Percentiles rank a stretch among this genome's conserved stretches.
phyloP scores from a whole-genome alignment of 2,888 invertebrate species.

The Leptinotarsa juncta region DNA sequence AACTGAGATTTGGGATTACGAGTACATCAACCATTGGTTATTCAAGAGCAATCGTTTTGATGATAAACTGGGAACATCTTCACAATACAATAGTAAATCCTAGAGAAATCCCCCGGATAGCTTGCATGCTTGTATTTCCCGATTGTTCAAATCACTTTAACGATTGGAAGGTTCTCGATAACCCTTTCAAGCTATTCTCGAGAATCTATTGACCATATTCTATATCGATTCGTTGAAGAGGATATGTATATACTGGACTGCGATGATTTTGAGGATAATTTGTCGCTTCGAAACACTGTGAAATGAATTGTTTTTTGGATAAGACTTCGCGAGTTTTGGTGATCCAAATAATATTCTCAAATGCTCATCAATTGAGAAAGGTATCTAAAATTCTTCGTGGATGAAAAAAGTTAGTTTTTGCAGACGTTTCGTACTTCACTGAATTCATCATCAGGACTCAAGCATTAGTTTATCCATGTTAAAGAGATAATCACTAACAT shows the following conservation, averaged over 20 bases:
- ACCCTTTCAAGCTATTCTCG: conserved; percentile 33
- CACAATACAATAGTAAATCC: conserved; percentile 20
- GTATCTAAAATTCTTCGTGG: no score
- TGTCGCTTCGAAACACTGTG: no score
- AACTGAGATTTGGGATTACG: conserved; percentile 6
- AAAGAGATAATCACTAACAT: no score
- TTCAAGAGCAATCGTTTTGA: neutral
- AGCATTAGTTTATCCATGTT: no score
- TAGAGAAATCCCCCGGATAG: neutral
- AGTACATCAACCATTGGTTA: neutral
- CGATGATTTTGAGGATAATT: neutral
- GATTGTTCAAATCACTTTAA: conserved; percentile 31
- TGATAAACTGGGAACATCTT: conserved; percentile 19
- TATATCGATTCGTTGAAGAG: conserved; percentile 24
- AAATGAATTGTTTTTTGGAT: no score
- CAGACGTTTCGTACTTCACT: no score
- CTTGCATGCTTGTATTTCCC: conserved; percentile 9
- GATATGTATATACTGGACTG: conserved; percentile 17
- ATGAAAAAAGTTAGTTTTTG: no score
- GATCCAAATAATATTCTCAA: no score
- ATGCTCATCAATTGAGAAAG: no score
- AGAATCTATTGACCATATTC: conserved; percentile 35
- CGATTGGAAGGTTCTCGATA: conserved; percentile 35
- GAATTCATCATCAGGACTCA: no score
- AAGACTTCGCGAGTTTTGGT: no score